Percentiles rank a stretch among this genome's conserved stretches.
Evolutionary conservation across 2,888 invertebrate species (phyloP).

Genomic region (Chydorus sphaericus): DNA sequence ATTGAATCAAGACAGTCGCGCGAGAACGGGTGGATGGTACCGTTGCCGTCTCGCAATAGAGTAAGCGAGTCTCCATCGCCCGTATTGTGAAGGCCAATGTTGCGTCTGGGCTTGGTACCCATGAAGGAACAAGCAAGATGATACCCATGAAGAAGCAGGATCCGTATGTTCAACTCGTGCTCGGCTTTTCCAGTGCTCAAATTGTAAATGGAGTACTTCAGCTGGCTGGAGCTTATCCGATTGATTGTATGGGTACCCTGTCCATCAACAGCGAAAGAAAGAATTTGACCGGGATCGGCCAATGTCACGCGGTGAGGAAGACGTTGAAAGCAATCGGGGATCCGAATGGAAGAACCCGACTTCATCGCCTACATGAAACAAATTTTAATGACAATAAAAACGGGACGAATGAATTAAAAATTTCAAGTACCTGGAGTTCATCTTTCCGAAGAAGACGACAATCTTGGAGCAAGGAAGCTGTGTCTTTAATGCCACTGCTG

Average conservation of each 20-base stretch:
- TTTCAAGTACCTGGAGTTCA: conserved; percentile 54
- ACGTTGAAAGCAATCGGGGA: conserved; percentile 88
- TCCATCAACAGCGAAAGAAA: conserved; percentile 44
- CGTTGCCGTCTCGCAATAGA: conserved; percentile 82
- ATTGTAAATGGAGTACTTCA: conserved; percentile 81
- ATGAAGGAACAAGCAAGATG: conserved; percentile 73
- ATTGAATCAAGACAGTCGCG: conserved; percentile 91
- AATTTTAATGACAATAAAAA: no score
- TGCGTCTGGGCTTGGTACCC: conserved; percentile 51
- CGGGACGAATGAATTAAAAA: conserved; percentile 14
- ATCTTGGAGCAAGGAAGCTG: conserved; percentile 62
- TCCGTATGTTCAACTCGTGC: conserved; percentile 82
- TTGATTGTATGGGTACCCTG: conserved; percentile 78
- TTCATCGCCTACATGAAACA: conserved; percentile 41
- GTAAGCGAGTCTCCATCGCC: conserved; percentile 82
- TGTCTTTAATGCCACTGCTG: conserved; percentile 41
- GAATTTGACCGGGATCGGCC: conserved; percentile 41
- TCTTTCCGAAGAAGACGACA: conserved; percentile 88
- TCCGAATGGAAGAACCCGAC: conserved; percentile 57
- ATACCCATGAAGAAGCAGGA: no score
- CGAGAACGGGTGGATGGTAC: conserved; percentile 83
- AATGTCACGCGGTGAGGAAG: conserved; percentile 58
- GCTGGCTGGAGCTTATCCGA: conserved; percentile 34
- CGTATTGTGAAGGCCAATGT: conserved; percentile 62
- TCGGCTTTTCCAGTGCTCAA: conserved; percentile 80